Conservation (phyloP, 1,140 invertebrate genomes). For the Drosophila parabipectinata region DNA sequence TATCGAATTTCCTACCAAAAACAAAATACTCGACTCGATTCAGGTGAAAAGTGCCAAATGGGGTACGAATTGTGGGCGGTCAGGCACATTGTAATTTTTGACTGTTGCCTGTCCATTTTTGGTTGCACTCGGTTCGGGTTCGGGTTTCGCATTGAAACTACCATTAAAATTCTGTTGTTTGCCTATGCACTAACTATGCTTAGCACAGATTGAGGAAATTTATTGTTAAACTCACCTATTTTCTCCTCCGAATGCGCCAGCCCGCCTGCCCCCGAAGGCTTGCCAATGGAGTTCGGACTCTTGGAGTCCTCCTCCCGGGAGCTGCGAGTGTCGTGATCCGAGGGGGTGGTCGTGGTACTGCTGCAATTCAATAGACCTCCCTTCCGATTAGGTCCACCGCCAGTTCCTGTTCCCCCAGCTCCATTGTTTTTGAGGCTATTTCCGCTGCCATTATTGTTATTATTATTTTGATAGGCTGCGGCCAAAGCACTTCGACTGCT, state of each 20-base stretch:
- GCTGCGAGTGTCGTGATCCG: conserved; percentile 80
- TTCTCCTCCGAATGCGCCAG: conserved; percentile 68
- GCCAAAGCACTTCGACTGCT: conserved; percentile 63
- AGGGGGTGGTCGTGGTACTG: conserved; percentile 72
- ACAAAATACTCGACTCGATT: neutral
- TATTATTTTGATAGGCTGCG: conserved; percentile 57
- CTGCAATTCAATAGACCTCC: conserved; percentile 24
- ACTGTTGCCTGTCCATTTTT: conserved; percentile 23
- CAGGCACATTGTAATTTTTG: conserved; percentile 19
- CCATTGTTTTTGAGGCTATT: conserved; percentile 47
- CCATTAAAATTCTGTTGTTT: neutral
- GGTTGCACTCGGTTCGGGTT: neutral
- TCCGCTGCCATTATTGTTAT: conserved; percentile 50
- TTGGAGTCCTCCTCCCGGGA: conserved; percentile 82
- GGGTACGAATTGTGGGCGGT: neutral
- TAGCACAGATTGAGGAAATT: neutral
- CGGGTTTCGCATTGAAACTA: neutral
- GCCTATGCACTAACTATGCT: neutral
- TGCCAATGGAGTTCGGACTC: conserved; percentile 78
- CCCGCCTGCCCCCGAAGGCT: conserved; percentile 27
- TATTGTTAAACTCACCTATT: conserved; percentile 61
- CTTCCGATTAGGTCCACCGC: conserved; percentile 31
- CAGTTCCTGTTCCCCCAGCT: conserved; percentile 1
- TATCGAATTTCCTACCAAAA: conserved; percentile 50
- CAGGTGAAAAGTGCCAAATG: neutral